Evolutionary conservation across 92 coral and sea anemone species (phyloP).

Genomic region (Palythoa grandiflora): DNA sequence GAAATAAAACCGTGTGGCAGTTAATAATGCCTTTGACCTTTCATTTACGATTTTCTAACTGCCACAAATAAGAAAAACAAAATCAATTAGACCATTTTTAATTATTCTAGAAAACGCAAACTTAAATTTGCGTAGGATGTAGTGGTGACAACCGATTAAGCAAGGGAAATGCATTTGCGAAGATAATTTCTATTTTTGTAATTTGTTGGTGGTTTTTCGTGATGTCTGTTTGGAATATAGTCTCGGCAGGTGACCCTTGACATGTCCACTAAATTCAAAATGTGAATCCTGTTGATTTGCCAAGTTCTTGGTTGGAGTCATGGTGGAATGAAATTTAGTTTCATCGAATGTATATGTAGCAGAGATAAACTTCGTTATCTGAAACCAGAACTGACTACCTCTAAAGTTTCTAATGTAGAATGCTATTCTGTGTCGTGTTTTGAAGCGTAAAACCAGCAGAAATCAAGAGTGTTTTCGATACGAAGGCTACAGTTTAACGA

Average conservation of each 20-base stretch:
- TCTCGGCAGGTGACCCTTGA: neutral
- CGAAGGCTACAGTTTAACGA: neutral
- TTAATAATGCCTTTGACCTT: neutral
- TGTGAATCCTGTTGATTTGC: neutral
- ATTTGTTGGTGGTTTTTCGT: neutral
- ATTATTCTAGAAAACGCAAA: neutral
- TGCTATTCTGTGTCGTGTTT: too few species aligned
- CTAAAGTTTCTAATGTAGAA: too few species aligned
- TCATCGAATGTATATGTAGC: neutral
- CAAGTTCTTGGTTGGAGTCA: neutral
- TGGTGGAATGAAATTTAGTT: too few species aligned
- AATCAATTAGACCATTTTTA: neutral
- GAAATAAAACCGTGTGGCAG: too few species aligned
- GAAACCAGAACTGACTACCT: too few species aligned
- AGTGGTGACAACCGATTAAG: neutral
- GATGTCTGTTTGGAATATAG: neutral
- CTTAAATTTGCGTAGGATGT: neutral
- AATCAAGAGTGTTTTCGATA: neutral
- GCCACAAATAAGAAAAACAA: neutral
- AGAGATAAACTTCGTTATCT: too few species aligned
- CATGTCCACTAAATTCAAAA: neutral
- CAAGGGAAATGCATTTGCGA: neutral
- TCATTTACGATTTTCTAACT: neutral
- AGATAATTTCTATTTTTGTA: neutral
- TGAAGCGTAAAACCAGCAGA: too few species aligned